Percentiles rank a stretch among this genome's conserved stretches.
phyloP scores from a whole-genome alignment of 2,113 vertebrate species.

The Gorsachius goisagi region DNA sequence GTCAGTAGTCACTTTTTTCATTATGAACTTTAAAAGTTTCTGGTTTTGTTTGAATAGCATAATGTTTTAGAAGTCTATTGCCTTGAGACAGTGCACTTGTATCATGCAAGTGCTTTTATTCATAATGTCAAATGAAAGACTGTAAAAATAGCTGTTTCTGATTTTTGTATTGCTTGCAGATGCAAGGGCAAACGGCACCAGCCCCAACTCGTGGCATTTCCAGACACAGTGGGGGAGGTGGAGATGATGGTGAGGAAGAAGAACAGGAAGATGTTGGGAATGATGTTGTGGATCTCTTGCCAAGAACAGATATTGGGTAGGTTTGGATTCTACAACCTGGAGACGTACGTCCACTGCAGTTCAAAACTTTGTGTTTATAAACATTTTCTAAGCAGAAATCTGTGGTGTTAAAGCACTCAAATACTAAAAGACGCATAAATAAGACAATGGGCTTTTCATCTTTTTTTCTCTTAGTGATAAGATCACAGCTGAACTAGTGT shows the following conservation, averaged over 20 bases:
- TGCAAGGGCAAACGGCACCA: conserved; percentile 91
- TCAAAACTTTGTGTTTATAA: background rate
- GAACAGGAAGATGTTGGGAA: conserved; percentile 81
- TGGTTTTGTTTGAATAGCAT: background rate
- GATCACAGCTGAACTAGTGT: conserved; percentile 88
- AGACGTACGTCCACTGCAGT: background rate
- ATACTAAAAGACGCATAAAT: background rate
- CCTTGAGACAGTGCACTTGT: accelerated
- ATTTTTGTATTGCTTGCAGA: conserved; percentile 70
- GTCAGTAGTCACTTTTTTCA: background rate
- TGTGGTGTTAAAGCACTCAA: background rate
- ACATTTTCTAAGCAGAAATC: background rate
- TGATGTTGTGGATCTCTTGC: conserved; percentile 92
- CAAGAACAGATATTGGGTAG: conserved; percentile 90
- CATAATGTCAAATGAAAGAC: background rate
- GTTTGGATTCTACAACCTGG: background rate
- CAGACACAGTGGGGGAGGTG: conserved; percentile 69
- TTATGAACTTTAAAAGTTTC: background rate
- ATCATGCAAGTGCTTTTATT: background rate
- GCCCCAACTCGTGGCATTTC: conserved; percentile 79
- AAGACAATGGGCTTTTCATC: background rate
- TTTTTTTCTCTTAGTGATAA: conserved; percentile 83
- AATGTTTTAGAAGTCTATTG: background rate
- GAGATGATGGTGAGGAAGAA: conserved; percentile 82
- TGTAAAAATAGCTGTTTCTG: background rate